Evolutionary conservation across 2,888 invertebrate species (phyloP), one percentile per base, ranked within the genome.

Genomic region (Philaethria dido): DNA sequence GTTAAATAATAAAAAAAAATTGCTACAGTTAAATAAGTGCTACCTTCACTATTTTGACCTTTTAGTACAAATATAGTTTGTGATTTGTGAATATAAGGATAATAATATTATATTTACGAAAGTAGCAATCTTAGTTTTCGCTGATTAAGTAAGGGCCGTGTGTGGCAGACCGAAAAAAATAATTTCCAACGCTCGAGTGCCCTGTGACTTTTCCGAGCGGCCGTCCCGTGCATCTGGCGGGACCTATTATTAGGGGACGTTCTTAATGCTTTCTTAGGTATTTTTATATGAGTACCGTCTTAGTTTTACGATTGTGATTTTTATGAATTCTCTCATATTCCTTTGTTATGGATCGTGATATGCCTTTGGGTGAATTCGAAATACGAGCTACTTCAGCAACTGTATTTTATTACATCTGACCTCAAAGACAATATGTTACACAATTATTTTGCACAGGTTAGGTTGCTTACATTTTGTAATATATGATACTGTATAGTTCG

Each of bases 91-190:
- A 63, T 61, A 36, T 39, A 36, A 47, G 63, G 52, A 66, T 62
- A 64, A 67, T 67, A 84, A 83, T 84, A 77, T 82, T 83, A 83
- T 84, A 77, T 82, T 83, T 81, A 78, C 80, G 85, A 85, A 83
- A 85, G 81, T 78, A 80, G 77, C 80, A 78, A 78, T 80, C 81
- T 81, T 79, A 84, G 86, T 85, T 86, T 87, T 85, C 85, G 91
- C 88, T 85, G 89, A 90, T 86, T 86, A 83, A 82, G 90, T 87
- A 84, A 86, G 89, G 90, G 89, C 85, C 88, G 87, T 87, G 92
- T 92, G 89, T 87, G 92, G 89, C 81, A 91, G 92, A 92, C 92
- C 92, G 92, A 91, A 90, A 92, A 90, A 92, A 92, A 90, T 89
- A 86, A 92, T 90, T 92, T 89, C 86, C 85, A 79, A 82, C 91